These are phyloP conservation scores for Triplophysa tibetana DNA, from an alignment of 2,113 vertebrate genomes.

Conservation along the genomic window DNA sequence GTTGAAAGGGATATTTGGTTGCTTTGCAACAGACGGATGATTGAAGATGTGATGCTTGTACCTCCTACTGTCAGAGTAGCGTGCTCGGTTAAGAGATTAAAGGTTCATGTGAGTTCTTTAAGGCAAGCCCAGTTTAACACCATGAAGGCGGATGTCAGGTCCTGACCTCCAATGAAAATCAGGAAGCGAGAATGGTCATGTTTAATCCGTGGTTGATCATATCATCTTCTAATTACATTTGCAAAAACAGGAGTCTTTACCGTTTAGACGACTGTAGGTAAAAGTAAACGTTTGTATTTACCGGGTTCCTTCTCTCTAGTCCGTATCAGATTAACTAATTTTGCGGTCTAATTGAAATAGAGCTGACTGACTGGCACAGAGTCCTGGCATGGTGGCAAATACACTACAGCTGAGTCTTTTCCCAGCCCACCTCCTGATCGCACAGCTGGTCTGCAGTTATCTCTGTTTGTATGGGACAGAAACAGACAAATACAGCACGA, in stretches of 20 bases:
- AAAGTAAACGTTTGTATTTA: slow-evolving; percentile 3
- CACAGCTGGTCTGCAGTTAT: slow-evolving; percentile 18
- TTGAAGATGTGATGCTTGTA: neutral
- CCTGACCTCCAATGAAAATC: neutral
- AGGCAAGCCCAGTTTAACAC: slow-evolving; percentile 15
- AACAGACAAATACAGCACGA: neutral
- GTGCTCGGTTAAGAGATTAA: slow-evolving; percentile 31
- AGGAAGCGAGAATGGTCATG: neutral
- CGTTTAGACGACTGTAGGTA: neutral
- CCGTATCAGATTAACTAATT: slow-evolving; percentile 29
- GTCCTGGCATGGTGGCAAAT: slow-evolving; percentile 10
- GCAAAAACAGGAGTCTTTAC: neutral
- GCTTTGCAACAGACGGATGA: neutral
- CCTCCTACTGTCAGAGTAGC: neutral
- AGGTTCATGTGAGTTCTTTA: slow-evolving; percentile 12
- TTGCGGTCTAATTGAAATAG: slow-evolving; percentile 21
- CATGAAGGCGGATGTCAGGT: neutral
- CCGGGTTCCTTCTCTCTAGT: neutral
- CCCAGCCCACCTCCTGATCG: neutral
- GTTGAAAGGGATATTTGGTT: neutral
- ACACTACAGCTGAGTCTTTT: slow-evolving; percentile 28
- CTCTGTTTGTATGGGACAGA: slow-evolving; percentile 18
- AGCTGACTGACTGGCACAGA: slow-evolving; percentile 31
- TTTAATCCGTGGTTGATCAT: neutral
- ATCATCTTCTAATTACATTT: neutral